phyloP scores from a whole-genome alignment of 2,888 invertebrate genomes.

The Ophion obscuratus region DNA sequence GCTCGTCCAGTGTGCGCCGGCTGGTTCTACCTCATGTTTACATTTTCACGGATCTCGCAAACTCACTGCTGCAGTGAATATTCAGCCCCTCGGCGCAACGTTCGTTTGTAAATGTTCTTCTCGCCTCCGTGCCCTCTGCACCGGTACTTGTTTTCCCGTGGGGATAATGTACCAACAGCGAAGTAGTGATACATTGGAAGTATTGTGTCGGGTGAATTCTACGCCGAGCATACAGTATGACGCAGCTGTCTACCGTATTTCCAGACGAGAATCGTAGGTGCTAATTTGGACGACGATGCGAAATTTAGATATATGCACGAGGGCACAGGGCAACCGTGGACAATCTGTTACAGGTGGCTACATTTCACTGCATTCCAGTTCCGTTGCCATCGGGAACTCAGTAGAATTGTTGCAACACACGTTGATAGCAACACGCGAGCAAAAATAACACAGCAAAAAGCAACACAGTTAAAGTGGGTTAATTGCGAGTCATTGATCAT shows the following conservation, averaged over 20 bases:
- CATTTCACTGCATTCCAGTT: too few relatives aligned
- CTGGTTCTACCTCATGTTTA: conserved; percentile 52
- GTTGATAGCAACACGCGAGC: too few relatives aligned
- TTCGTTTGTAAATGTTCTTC: conserved; percentile 41
- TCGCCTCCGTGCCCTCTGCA: conserved; percentile 17
- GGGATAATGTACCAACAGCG: conserved; percentile 21
- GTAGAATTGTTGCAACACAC: too few relatives aligned
- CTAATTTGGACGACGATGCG: neutral
- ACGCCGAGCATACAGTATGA: conserved; percentile 26
- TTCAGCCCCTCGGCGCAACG: conserved; percentile 45
- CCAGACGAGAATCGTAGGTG: neutral
- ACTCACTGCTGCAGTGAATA: conserved; percentile 56
- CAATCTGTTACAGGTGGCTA: too few relatives aligned
- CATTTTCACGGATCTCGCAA: conserved; percentile 42
- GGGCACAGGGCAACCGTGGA: too few relatives aligned
- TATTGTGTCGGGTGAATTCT: conserved; percentile 26
- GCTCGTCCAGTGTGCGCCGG: conserved; percentile 19
- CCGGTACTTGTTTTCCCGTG: conserved; percentile 39
- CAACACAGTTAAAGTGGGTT: too few relatives aligned
- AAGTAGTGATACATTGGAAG: neutral
- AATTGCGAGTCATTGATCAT: too few relatives aligned
- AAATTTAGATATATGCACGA: too few relatives aligned
- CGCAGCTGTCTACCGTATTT: conserved; percentile 2
- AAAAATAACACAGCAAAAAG: too few relatives aligned
- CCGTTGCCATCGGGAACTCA: too few relatives aligned